Percentiles rank a stretch among this genome's conserved stretches.
phyloP scores from a whole-genome alignment of 2,113 vertebrate species.

The Zosterops hypoxanthus region DNA sequence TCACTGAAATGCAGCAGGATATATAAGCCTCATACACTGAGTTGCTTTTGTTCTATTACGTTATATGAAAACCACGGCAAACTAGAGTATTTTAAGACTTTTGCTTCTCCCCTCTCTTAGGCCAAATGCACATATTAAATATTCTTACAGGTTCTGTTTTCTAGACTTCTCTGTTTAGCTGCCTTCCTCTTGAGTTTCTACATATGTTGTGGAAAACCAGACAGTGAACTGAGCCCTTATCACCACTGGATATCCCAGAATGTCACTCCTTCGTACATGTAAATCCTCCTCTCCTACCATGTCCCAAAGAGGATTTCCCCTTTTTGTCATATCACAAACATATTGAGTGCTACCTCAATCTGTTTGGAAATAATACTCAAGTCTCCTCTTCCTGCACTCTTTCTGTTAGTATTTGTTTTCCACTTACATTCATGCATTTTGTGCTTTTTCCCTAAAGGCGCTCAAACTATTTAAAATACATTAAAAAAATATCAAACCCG shows the following conservation, averaged over 20 bases:
- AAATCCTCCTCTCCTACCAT: not conserved
- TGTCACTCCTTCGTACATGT: not conserved
- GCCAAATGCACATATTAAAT: not conserved
- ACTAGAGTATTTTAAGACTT: not conserved
- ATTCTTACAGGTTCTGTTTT: not conserved
- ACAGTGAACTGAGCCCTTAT: not conserved
- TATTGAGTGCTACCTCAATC: not conserved
- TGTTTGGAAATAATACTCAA: not conserved
- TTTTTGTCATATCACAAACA: not conserved
- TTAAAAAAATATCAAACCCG: not conserved
- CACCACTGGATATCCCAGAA: not conserved
- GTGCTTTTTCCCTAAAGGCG: not conserved
- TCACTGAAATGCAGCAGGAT: not conserved
- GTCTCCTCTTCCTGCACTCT: not conserved
- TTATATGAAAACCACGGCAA: not conserved
- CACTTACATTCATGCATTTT: not conserved
- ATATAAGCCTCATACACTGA: not conserved
- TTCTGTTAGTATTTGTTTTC: not conserved
- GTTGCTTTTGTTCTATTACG: not conserved
- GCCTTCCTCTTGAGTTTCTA: not conserved
- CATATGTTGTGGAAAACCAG: not conserved
- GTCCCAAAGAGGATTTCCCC: not conserved
- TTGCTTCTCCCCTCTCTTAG: not conserved
- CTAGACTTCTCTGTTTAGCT: not conserved
- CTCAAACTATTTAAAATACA: not conserved